A percentile compares a stretch with the other conserved stretches of the same genome.
These are phyloP conservation scores for Leuctra nigra DNA, from an alignment of 2,888 invertebrate genomes.

Conservation along the genomic window DNA sequence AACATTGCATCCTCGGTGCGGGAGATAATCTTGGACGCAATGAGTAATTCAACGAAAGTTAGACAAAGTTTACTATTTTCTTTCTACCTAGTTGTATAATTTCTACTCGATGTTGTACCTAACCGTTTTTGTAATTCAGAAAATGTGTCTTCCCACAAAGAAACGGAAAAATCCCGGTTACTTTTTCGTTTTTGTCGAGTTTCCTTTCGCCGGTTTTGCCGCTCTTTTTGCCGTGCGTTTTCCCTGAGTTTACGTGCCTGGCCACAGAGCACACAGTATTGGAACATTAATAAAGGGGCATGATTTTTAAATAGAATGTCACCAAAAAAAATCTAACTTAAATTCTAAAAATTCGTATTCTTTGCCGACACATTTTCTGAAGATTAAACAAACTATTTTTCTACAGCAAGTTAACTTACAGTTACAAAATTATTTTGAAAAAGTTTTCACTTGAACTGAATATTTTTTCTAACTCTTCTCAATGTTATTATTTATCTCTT, in stretches of 20 bases:
- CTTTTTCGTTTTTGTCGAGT: not conserved
- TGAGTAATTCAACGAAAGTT: no score
- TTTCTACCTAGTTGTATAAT: no score
- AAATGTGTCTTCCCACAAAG: constrained; percentile 78
- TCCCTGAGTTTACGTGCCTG: not conserved
- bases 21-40: no score
- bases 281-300: constrained; percentile 30
- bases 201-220: not conserved
- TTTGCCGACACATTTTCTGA: constrained; percentile 66
- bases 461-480: not conserved
- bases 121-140: constrained; percentile 50
- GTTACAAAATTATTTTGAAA: not conserved
- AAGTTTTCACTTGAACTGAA: not conserved
- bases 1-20: no score
- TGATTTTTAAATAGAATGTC: constrained; percentile 26
- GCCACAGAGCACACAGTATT: constrained; percentile 24
- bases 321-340: constrained; percentile 11
- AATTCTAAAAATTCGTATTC: constrained; percentile 18
- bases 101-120: not conserved
- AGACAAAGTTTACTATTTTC: no score
- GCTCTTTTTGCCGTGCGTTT: not conserved
- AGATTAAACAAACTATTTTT: constrained; percentile 30
- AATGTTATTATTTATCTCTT: constrained; percentile 11
- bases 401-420: not conserved
- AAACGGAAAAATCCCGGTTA: constrained; percentile 39